These are phyloP conservation scores for Automeris io DNA, from an alignment of 2,888 invertebrate species.

Conservation along the genomic window DNA sequence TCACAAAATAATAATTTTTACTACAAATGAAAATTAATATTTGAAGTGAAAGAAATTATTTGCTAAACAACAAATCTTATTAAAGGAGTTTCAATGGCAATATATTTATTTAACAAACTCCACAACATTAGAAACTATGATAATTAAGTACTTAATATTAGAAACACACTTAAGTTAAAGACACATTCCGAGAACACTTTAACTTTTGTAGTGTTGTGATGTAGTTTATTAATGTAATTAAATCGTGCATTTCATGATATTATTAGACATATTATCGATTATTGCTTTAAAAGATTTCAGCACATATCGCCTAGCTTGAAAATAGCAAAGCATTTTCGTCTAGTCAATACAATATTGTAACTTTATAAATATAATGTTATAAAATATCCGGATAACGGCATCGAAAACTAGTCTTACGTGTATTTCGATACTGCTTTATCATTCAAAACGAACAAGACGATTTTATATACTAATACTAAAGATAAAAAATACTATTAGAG, in stretches of 20 bases:
- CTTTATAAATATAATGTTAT: background rate
- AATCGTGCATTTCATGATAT: slow-evolving; percentile 20
- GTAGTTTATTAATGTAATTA: slow-evolving; percentile 28
- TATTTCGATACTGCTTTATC: no score
- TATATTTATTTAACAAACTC: no score
- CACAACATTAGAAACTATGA: no score
- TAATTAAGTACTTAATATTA: no score
- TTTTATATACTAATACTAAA: background rate
- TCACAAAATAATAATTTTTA: no score
- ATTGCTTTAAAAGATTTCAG: slow-evolving; percentile 35
- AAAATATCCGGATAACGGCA: no score
- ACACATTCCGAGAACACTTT: slow-evolving; percentile 12
- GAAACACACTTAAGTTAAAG: no score
- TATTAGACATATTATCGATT: slow-evolving; percentile 30
- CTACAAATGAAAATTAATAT: no score
- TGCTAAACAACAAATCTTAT: no score
- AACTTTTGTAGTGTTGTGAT: slow-evolving; percentile 53
- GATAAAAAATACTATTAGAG: background rate
- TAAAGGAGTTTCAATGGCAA: no score
- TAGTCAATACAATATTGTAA: slow-evolving; percentile 22
- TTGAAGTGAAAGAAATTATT: no score
- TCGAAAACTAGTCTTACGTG: no score
- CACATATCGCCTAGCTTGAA: slow-evolving; percentile 46
- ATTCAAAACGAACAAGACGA: background rate
- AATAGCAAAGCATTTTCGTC: slow-evolving; percentile 19